Conservation (phyloP, 2,797 vertebrate genomes). For the Lophius americanus region DNA sequence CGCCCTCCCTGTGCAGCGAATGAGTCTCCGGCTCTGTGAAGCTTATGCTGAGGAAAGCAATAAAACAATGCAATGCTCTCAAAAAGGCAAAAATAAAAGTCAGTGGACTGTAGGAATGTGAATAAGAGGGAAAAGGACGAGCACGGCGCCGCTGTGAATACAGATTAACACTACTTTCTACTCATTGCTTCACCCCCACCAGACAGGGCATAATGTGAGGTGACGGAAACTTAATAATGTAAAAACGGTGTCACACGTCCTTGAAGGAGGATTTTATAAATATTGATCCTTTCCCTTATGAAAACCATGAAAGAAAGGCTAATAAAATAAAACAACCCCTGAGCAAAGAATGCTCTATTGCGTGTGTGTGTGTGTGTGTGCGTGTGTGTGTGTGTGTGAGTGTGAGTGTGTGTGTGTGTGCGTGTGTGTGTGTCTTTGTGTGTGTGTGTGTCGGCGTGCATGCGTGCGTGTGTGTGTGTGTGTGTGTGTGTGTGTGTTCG, state of each 20-base stretch:
- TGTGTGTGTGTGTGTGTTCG: too few relatives aligned
- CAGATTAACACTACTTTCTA: slow-evolving; percentile 29
- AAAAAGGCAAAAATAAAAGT: slow-evolving; percentile 50
- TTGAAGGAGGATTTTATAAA: slow-evolving; percentile 25
- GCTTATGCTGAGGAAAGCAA: slow-evolving; percentile 50
- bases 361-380: not conserved
- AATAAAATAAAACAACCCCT: slow-evolving; percentile 24
- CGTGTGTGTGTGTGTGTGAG: not conserved
- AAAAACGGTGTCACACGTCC: slow-evolving; percentile 27
- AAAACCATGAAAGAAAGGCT: slow-evolving; percentile 40
- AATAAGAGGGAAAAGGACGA: slow-evolving; percentile 34
- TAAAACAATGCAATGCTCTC: slow-evolving; percentile 55
- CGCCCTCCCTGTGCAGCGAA: slow-evolving; percentile 17
- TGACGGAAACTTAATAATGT: slow-evolving; percentile 43
- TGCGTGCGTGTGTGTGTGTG: too few relatives aligned
- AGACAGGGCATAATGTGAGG: slow-evolving; percentile 37
- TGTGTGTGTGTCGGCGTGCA: too few relatives aligned
- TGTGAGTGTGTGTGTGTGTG: slow-evolving; percentile 12
- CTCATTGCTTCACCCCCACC: slow-evolving; percentile 26
- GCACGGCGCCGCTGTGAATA: slow-evolving; percentile 22
- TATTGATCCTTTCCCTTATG: slow-evolving; percentile 5
- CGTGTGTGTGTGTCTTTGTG: too few relatives aligned
- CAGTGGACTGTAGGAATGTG: slow-evolving; percentile 13
- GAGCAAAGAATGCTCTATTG: slow-evolving; percentile 30
- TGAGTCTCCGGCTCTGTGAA: slow-evolving; percentile 29